These are phyloP conservation scores for Homarus americanus DNA, from an alignment of 1,140 invertebrate species.

Conservation along the genomic window DNA sequence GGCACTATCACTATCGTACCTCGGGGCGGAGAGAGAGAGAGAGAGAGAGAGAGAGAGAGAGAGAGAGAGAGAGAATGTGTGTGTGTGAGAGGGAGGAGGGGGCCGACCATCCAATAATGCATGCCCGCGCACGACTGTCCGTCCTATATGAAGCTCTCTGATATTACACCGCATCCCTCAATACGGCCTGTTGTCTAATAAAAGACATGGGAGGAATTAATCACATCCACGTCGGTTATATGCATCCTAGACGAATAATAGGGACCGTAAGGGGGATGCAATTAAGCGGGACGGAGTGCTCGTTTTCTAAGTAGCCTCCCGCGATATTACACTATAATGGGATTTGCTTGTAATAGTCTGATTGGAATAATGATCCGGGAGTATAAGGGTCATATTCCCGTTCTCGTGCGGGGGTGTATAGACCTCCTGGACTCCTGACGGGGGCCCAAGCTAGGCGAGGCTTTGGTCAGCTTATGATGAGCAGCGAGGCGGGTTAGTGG, in stretches of 20 bases:
- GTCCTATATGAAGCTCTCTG: slow-evolving; percentile 20
- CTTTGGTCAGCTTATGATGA: slow-evolving; percentile 13
- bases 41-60: not conserved
- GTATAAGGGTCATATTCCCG: slow-evolving; percentile 45
- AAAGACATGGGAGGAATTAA: slow-evolving; percentile 70
- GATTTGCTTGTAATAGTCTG: slow-evolving; percentile 61
- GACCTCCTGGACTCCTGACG: not conserved
- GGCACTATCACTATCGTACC: slow-evolving; percentile 9
- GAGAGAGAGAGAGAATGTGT: no score
- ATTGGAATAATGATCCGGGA: slow-evolving; percentile 49
- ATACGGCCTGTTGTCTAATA: slow-evolving; percentile 69
- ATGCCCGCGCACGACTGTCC: slow-evolving; percentile 10
- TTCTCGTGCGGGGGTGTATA: not conserved
- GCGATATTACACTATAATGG: slow-evolving; percentile 45
- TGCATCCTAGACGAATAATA: slow-evolving; percentile 51
- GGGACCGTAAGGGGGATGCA: slow-evolving; percentile 38
- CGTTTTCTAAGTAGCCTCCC: slow-evolving; percentile 41
- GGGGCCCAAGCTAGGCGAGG: not conserved
- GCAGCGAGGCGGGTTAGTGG: not conserved
- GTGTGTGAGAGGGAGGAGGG: not conserved
- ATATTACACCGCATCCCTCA: slow-evolving; percentile 68
- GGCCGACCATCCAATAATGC: slow-evolving; percentile 11
- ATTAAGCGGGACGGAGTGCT: slow-evolving; percentile 49
- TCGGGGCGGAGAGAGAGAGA: not conserved
- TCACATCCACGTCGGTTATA: slow-evolving; percentile 58